Evolutionary conservation across 2,888 invertebrate species (phyloP).

Genomic region (Drosophila rubida): DNA sequence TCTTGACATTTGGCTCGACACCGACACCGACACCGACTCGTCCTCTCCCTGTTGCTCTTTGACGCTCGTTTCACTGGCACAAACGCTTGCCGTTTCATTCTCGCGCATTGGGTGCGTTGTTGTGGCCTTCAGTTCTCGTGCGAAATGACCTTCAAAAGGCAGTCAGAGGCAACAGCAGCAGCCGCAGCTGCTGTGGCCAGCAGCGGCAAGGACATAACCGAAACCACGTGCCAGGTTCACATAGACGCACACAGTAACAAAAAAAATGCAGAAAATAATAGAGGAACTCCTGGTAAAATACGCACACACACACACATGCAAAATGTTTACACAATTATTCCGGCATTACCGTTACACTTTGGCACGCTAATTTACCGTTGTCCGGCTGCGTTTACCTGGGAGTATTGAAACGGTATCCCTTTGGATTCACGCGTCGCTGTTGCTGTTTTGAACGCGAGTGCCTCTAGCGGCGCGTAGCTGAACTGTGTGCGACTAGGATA

Average conservation of each 20-base stretch:
- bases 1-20: conserved; percentile 60
- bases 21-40: conserved; percentile 14
- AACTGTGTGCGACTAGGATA: not conserved
- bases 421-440: not conserved
- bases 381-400: conserved; percentile 44
- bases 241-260: conserved; percentile 27
- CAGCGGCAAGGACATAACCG: conserved; percentile 22
- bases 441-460: not conserved
- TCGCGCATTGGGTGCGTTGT: conserved; percentile 1
- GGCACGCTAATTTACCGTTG: conserved; percentile 5
- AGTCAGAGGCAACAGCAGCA: conserved; percentile 43
- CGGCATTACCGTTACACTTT: conserved; percentile 25
- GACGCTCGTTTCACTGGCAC: not conserved
- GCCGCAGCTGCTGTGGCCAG: conserved; percentile 25
- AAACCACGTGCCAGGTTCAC: conserved; percentile 43
- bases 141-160: conserved; percentile 75
- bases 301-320: conserved; percentile 5
- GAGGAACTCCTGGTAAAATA: not conserved
- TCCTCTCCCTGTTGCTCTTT: not conserved
- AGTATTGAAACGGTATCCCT: conserved; percentile 4
- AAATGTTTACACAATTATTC: not conserved
- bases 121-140: conserved; percentile 60
- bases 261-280: conserved; percentile 15
- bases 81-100: conserved; percentile 3
- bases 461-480: not conserved